These are phyloP conservation scores for Pyrgilauda ruficollis DNA, from an alignment of 2,113 vertebrate genomes.

Conservation along the genomic window DNA sequence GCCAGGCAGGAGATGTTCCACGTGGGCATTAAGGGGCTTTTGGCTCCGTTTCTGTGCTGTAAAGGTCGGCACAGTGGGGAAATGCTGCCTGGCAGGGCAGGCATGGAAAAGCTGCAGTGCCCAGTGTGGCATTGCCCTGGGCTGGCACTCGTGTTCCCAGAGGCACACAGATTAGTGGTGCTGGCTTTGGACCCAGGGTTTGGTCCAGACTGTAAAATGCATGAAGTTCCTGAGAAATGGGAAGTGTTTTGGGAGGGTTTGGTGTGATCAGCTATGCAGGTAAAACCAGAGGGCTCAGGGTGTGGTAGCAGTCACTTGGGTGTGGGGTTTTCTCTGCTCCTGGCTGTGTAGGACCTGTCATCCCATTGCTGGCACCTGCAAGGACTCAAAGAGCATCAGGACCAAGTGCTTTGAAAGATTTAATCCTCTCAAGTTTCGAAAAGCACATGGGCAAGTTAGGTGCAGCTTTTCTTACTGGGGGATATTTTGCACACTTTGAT, in stretches of 20 bases:
- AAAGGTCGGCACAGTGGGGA: neutral
- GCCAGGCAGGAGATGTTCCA: neutral
- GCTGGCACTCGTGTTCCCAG: neutral
- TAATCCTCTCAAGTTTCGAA: neutral
- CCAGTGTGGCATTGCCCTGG: neutral
- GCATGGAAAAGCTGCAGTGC: neutral
- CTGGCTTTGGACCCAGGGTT: neutral
- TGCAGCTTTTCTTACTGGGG: neutral
- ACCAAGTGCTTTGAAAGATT: neutral
- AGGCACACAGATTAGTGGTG: neutral
- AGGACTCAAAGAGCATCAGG: neutral
- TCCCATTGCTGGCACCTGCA: neutral
- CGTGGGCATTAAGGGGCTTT: neutral
- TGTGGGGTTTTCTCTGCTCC: neutral
- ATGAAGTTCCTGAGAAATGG: neutral
- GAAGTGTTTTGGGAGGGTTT: accelerated
- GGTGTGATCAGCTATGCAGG: neutral
- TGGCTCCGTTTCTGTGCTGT: neutral
- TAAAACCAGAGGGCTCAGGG: neutral
- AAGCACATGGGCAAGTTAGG: accelerated
- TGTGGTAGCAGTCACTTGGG: neutral
- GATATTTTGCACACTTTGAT: neutral
- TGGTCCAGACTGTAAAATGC: neutral
- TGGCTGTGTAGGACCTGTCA: neutral
- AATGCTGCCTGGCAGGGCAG: neutral